Evolutionary conservation across 2,888 invertebrate genomes (phyloP), one percentile per base, ranked within the genome.

Genomic region (Sesia bembeciformis): DNA sequence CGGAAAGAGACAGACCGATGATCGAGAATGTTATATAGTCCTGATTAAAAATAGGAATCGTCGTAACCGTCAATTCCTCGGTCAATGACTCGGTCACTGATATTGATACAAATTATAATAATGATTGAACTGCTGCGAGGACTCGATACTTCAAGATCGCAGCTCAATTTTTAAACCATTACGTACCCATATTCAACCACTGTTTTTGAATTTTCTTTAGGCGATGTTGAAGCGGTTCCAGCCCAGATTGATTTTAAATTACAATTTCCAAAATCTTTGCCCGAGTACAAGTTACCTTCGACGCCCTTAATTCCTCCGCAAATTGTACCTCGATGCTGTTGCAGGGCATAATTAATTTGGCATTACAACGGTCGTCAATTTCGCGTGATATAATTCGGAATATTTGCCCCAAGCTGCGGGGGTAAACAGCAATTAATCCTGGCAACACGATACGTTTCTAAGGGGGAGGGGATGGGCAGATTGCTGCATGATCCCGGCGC

Each of bases 391-490:
- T 79, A 75, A 82, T 79, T 77, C 68, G 70, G 72, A 72, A 76
- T 77, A 76, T 77, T 78, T 73, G 78, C 75, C 76, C 74, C 65
- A 62, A 72, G 74, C 68, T 40, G 39, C 62, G 65, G 80, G 84
- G 84, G 83, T 76, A 84, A 87, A 84, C 78, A 78, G 71, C 87
- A 88, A 89, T 89, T 87, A 88, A 89, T 88, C 82, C 81, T 75
- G 75, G 86, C 81, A 81, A 87, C 81, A 75, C 77, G 86, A 86
- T 87, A 84, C 78, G 72, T 72, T 59, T 69, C 64, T 60, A 62
- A 65, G 72, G 62, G 70, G 76, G 77, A 74, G 65, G 63, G 66
- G 60, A 65, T 63, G 65, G 73, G 74, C 79, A 82, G 82, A 85
- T 82, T 84, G 83, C 76, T 81, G 80, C 78, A 77, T 83, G 80